Base-by-base conservation (phyloP, 1,140 invertebrate genomes). In the Papilio glaucus region DNA sequence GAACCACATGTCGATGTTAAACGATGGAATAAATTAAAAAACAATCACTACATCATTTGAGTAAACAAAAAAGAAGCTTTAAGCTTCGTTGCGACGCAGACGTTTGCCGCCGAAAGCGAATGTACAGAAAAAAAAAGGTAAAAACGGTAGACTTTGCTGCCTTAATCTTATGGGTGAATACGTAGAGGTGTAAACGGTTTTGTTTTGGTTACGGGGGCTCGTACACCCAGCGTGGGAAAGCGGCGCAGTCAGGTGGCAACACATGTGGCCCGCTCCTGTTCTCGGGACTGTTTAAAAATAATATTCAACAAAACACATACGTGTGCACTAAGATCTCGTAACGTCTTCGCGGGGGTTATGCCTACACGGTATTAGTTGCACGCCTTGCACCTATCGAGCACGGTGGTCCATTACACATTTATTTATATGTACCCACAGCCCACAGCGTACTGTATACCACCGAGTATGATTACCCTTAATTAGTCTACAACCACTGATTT, bases 11-110 rank as follows among this genome's bases (percentile, higher is more conserved):
- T 90, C 88, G 80, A 75, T 75, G 83, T 75, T 74, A 82, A 89
- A 86, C 81, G 82, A 83, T 75, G 82, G 79, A 85, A 91, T 88
- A 91, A 91, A 90, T 92, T 91, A 90, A 92, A 90, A 92, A 92
- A 92, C 90, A 91, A 92, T 92, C 88, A 92, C 85, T 85, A 91
- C 83, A 84, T 91, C 88, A 89, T 92, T 92, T 92, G 80, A 85
- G 88, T 87, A 86, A 89, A 91, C 88, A 90, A 75, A 90, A 92
- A 90, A 85, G 84, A 86, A 86, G 82, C 75, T 85, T 84, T 78
- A 88, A 83, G 87, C 84, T 80, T 86, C 85, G 69, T 74, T 87
- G 84, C 82, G 75, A 77, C 77, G 79, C 84, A 86, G 87, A 87
- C 86, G 86, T 90, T 91, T 86, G 85, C 90, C 87, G 85, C 87